phyloP scores from a whole-genome alignment of 2,888 invertebrate genomes.

The Sinopyrophorus schimmeli region DNA sequence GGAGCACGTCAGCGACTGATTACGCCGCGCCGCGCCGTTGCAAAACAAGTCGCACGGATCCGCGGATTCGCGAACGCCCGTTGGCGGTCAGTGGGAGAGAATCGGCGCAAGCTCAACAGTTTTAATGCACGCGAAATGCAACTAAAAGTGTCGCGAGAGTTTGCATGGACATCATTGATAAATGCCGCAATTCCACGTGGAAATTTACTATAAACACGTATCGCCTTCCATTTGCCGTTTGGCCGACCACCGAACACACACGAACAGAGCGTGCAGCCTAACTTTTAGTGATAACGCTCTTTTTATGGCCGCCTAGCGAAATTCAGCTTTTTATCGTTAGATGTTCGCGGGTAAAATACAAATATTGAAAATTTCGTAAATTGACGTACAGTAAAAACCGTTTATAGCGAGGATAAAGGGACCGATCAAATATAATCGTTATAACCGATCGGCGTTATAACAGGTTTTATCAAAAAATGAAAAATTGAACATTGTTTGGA shows the following conservation, averaged over 20 bases:
- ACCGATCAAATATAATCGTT: no score
- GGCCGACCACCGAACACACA: conserved; percentile 1
- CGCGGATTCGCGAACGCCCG: conserved; percentile 28
- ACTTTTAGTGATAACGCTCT: conserved; percentile 5
- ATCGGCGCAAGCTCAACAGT: conserved; percentile 33
- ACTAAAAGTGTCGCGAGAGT: conserved; percentile 26
- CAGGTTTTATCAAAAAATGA: no score
- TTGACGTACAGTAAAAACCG: no score
- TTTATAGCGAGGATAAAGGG: no score
- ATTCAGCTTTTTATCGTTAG: no score
- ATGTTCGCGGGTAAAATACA: no score
- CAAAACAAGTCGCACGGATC: conserved; percentile 26
- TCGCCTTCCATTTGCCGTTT: conserved; percentile 3
- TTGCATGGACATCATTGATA: conserved; percentile 29
- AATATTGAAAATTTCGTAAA: no score
- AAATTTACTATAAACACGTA: conserved; percentile 22
- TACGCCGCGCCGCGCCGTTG: no score
- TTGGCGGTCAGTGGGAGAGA: conserved; percentile 40
- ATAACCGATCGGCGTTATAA: no score
- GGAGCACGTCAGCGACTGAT: conserved; percentile 35
- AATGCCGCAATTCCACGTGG: conserved; percentile 26
- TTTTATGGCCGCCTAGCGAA: no score
- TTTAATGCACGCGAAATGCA: conserved; percentile 32
- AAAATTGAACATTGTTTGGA: no score
- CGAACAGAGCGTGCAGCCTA: conserved; percentile 9